Base-by-base conservation (phyloP, 2,797 vertebrate genomes). In the Pelodytes ibericus region DNA sequence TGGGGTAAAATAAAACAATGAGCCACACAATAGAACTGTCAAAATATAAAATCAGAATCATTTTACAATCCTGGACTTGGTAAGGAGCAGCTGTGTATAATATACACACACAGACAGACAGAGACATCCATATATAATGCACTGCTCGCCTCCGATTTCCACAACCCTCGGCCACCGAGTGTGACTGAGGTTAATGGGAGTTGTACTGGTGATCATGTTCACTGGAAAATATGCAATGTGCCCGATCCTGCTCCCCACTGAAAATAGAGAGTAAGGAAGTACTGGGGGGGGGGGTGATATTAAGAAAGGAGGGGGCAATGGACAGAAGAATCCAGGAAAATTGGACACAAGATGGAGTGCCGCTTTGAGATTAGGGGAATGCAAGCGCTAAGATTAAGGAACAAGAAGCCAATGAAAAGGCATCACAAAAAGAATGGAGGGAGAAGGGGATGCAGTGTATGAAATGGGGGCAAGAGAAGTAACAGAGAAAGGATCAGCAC, bases 181-280 rank as follows among this genome's bases (percentile, higher is more conserved):
- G 7, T 39, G 36, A 39, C 36, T 39, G 36, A 39, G 36, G 15
- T 8, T 39, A 13, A 39, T 39, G 36, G 36, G 36, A 39, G 36
- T 13, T 39, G 36, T 39, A 1, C 36, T 39, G 1, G 15, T 13
- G 15, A 39, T 2, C 7, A 13, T 39, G 1, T 39, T 8, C 36
- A 39, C 36, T 39, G 7, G 36, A 39, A 39, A 8, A 39, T n/a
- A n/a, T n/a, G n/a, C n/a, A n/a, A n/a, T n/a, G n/a, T n/a, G n/a
- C n/a, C n/a, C n/a, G n/a, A 39, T 39, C 36, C 2, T 7, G 36
- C 36, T 39, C 7, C 0, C 7, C 36, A 39, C 7, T 39, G 25
- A 70, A 70, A 69, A 44, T 24, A 27, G 36, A 70, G 33, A 62
- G 27, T 36, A 56, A 11, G 3, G 31, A 39, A 16, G 27, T 13